phyloP scores from a whole-genome alignment of 2,113 vertebrate species.

The Alaudala cheleensis region DNA sequence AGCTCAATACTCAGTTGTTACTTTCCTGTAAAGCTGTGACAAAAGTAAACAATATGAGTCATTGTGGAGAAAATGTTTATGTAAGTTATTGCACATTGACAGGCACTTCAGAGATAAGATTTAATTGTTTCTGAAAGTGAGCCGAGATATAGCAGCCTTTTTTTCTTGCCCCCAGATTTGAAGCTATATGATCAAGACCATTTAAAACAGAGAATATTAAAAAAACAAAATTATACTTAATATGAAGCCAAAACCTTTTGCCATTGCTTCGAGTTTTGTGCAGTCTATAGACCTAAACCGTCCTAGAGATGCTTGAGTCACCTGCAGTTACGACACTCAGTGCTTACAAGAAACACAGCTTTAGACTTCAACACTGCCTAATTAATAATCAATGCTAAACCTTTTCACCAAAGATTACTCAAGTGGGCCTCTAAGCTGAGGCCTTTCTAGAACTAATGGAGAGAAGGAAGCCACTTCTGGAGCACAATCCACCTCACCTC shows the following conservation, averaged over 20 bases:
- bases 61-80: background rate
- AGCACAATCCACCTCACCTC: background rate
- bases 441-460: background rate
- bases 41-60: background rate
- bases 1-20: background rate
- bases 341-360: fast-evolving
- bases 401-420: background rate
- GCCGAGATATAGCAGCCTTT: background rate
- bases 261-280: background rate
- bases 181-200: background rate
- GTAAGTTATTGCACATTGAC: background rate
- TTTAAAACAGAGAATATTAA: background rate
- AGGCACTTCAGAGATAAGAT: background rate
- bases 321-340: background rate
- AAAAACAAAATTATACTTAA: background rate
- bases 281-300: background rate
- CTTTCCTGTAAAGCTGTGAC: background rate
- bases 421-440: background rate
- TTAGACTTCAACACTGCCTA: background rate
- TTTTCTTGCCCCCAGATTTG: background rate
- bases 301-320: background rate
- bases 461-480: background rate
- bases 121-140: background rate
- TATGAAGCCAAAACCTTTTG: background rate
- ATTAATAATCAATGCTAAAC: background rate